Percentiles rank a stretch among this genome's conserved stretches.
Evolutionary conservation across 2,113 vertebrate species (phyloP).

Genomic region (Poecilia latipinna): DNA sequence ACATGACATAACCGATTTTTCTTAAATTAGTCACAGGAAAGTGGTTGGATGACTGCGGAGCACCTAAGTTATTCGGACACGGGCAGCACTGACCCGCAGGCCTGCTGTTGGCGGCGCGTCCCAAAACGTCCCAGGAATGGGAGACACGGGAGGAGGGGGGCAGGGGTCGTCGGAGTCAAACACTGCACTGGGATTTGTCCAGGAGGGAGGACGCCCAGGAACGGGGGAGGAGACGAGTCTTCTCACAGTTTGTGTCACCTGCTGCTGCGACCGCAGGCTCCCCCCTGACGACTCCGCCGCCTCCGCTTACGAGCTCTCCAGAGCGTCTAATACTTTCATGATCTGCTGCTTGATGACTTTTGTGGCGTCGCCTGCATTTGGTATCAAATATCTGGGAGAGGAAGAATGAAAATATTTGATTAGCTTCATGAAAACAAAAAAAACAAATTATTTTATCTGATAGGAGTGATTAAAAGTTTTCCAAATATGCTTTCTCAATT

Average conservation of each 20-base stretch:
- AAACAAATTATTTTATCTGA: background rate
- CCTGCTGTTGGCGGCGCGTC: conserved; percentile 48
- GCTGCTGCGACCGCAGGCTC: conserved; percentile 18
- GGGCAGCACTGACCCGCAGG: conserved; percentile 45
- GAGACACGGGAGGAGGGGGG: conserved; percentile 14
- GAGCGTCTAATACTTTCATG: conserved; percentile 97
- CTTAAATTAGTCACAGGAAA: conserved; percentile 40
- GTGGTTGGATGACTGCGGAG: conserved; percentile 49
- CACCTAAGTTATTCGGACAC: conserved; percentile 58
- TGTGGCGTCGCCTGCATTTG: conserved; percentile 96
- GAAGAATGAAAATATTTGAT: background rate
- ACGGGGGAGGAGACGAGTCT: conserved; percentile 30
- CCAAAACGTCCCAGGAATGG: conserved; percentile 16
- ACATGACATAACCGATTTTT: conserved; percentile 36
- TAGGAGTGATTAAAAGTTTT: background rate
- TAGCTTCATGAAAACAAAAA: background rate
- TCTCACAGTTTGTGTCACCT: conserved; percentile 46
- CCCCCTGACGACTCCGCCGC: background rate
- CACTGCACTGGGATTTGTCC: conserved; percentile 53
- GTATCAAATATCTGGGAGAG: conserved; percentile 91
- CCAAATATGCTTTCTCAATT: no score
- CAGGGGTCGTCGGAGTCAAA: conserved; percentile 44
- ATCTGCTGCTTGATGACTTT: conserved; percentile 99
- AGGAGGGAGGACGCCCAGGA: conserved; percentile 19
- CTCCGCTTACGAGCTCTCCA: conserved; percentile 89